Base-by-base conservation (phyloP, 1,140 invertebrate genomes). In the Cotesia glomerata region DNA sequence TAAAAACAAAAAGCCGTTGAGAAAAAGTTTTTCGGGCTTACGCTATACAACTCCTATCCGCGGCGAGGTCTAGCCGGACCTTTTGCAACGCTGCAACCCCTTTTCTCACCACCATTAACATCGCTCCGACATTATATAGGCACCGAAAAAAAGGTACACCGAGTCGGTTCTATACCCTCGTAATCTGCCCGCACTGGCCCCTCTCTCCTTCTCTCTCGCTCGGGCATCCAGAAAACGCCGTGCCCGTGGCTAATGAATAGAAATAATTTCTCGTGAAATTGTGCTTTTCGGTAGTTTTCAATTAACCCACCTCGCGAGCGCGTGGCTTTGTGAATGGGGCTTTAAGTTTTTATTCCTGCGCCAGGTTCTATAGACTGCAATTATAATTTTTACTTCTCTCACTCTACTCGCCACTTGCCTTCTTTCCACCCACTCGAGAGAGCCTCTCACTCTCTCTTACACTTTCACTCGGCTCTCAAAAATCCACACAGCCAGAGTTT, bases 221-320 rank as follows among this genome's bases (percentile, higher is more conserved):
- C 16, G 34, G 52, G 39, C 63, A 58, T 52, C 54, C 69, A 61
- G 52, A 67, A 59, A 67, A 45, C 39, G 39, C 39, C 39, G 11
- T 45, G 8, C 39, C 52, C 64, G 34, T 35, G 72, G 80, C 81
- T 86, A 87, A 87, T 87, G 85, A 87, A 87, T 86, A 87, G 84
- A 83, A 84, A 87, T 87, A 86, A 87, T 86, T 74, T 85, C 84
- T 83, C 81, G 78, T 77, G 81, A 81, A 86, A 85, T 86, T 85
- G 83, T 84, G 84, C 84, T 84, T 86, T 86, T 87, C 77, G 84
- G 82, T 86, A 87, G 85, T 86, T 87, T 87, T 86, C 84, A 87
- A 86, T 87, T 87, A 86, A 87, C 76, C 73, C 74, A 71, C 76
- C 66, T 67, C 74, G 65, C 65, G 49, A 58, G 56, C 65, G 54